Conservation (phyloP, 2,888 invertebrate species). For the Pecten maximus region DNA sequence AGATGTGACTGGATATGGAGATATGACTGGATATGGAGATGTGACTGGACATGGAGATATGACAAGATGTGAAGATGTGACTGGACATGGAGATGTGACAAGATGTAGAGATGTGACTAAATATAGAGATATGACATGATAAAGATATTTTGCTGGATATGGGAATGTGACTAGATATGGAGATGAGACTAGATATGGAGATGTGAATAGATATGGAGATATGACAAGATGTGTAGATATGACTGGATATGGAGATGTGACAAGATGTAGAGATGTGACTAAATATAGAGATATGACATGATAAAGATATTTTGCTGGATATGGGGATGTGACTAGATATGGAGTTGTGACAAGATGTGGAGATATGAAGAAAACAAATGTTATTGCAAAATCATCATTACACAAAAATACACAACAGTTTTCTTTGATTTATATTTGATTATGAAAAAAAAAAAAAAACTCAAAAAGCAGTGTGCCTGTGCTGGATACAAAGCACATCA, state of each 20-base stretch:
- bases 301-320: neutral
- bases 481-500: neutral
- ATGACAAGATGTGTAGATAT: too few relatives aligned
- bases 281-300: neutral
- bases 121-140: neutral
- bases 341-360: neutral
- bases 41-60: neutral
- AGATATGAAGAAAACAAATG: neutral
- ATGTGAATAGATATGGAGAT: too few relatives aligned
- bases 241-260: too few relatives aligned
- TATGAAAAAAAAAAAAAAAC: neutral
- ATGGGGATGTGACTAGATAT: neutral
- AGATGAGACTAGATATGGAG: too few relatives aligned
- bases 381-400: neutral
- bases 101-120: neutral
- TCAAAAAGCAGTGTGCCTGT: neutral
- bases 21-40: too few relatives aligned
- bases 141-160: neutral
- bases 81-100: neutral
- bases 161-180: too few relatives aligned
- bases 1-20: too few relatives aligned
- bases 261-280: too few relatives aligned
- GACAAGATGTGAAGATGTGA: neutral
- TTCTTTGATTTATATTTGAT: neutral
- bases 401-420: neutral